Conservation (phyloP, 2,888 invertebrate species). For the Nematopogon swammerdamellus region DNA sequence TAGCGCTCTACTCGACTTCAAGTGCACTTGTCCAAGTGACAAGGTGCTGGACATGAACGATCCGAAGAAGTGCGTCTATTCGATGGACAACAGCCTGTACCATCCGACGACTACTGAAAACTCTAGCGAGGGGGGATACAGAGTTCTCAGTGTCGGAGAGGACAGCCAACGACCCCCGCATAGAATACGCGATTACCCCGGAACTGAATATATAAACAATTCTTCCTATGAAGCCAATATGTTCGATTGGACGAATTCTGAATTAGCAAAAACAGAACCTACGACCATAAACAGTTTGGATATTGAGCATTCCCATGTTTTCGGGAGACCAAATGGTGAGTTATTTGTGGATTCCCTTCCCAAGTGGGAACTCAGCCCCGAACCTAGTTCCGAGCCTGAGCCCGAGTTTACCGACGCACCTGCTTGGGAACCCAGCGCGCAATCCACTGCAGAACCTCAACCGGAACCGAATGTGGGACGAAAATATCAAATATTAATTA, state of each 20-base stretch:
- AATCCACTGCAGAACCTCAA: slow-evolving; percentile 12
- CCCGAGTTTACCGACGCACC: slow-evolving; percentile 16
- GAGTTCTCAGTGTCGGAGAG: neutral
- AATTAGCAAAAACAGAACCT: slow-evolving; percentile 13
- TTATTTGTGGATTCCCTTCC: neutral
- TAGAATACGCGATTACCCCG: too few relatives aligned
- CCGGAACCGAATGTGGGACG: slow-evolving; percentile 9
- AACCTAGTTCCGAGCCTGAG: slow-evolving; percentile 14
- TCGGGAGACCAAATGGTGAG: neutral
- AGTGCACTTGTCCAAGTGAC: slow-evolving; percentile 62
- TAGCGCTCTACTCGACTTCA: slow-evolving; percentile 58
- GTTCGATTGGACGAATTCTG: slow-evolving; percentile 7
- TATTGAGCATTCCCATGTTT: neutral
- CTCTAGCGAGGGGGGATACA: neutral
- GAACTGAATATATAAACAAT: too few relatives aligned
- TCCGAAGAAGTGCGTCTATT: slow-evolving; percentile 37
- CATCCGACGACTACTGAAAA: neutral
- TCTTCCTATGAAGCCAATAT: neutral
- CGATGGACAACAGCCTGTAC: neutral
- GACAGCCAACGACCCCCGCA: too few relatives aligned
- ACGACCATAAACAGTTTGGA: slow-evolving; percentile 12
- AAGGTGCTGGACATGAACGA: slow-evolving; percentile 33
- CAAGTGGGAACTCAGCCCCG: slow-evolving; percentile 17
- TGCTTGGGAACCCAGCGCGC: slow-evolving; percentile 17
- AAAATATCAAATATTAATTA: too few relatives aligned